phyloP scores from a whole-genome alignment of 2,888 invertebrate species.

The Metacarcinus magister region DNA sequence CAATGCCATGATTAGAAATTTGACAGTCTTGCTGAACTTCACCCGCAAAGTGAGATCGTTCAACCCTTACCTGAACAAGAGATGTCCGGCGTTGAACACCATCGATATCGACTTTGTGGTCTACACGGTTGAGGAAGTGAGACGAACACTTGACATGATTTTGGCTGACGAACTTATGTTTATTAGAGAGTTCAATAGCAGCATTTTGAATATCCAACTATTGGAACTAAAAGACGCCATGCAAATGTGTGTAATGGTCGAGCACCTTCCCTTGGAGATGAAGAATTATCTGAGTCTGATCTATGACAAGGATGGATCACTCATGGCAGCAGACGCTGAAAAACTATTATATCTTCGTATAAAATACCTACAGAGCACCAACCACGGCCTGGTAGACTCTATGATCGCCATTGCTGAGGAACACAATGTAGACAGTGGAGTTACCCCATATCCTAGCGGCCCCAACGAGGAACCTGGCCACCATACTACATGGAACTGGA shows the following conservation, averaged over 20 bases:
- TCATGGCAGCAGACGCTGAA: not conserved
- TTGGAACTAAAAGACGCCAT: not conserved
- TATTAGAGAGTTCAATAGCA: not conserved
- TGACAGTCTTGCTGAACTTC: not conserved
- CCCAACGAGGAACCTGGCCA: not conserved
- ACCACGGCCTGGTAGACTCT: not conserved
- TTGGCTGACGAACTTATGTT: not conserved
- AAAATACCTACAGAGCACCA: not conserved
- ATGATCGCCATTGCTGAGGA: not conserved
- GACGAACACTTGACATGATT: not conserved
- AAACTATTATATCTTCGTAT: not conserved
- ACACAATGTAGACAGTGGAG: not conserved
- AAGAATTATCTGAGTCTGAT: not conserved
- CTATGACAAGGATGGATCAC: not conserved
- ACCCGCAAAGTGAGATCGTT: not conserved
- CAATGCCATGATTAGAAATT: not conserved
- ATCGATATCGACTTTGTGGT: not conserved
- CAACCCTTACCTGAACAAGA: not conserved
- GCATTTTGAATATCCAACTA: not conserved
- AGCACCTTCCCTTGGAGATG: not conserved
- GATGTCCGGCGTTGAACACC: not conserved
- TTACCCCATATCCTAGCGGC: not conserved
- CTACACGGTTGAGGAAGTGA: not conserved
- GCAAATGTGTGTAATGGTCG: not conserved
- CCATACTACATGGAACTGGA: not conserved